A percentile compares a stretch with the other conserved stretches of the same genome.
phyloP scores from a whole-genome alignment of 1,140 invertebrate species.

The Mactra quadrangularis region DNA sequence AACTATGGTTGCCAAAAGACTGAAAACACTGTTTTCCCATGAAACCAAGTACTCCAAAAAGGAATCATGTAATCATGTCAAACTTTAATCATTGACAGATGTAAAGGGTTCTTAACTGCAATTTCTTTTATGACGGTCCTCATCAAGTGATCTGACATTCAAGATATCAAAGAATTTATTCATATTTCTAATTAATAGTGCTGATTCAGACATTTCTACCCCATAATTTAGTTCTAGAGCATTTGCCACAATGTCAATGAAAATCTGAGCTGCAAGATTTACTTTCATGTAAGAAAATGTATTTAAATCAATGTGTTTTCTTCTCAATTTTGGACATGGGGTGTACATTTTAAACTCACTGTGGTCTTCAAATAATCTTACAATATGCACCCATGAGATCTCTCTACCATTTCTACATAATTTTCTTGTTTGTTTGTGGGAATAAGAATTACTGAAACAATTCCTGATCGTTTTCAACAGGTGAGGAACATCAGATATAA shows the following conservation, averaged over 20 bases:
- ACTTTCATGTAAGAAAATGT: constrained; percentile 32
- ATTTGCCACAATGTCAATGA: constrained; percentile 48
- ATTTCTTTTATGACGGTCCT: constrained; percentile 52
- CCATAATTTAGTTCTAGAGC: constrained; percentile 36
- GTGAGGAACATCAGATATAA: too few relatives aligned
- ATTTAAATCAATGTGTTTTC: constrained; percentile 16
- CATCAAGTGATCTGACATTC: constrained; percentile 61
- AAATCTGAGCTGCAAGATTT: constrained; percentile 56
- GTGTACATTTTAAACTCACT: constrained; percentile 31
- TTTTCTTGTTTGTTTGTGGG: too few relatives aligned
- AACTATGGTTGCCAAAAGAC: too few relatives aligned
- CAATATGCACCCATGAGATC: too few relatives aligned
- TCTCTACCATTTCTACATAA: too few relatives aligned
- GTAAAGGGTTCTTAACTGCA: constrained; percentile 30
- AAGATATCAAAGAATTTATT: constrained; percentile 70
- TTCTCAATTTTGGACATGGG: constrained; percentile 24
- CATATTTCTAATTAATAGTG: constrained; percentile 62
- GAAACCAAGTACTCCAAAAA: background rate
- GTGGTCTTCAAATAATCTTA: too few relatives aligned
- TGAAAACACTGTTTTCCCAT: constrained; percentile 2
- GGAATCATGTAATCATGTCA: background rate
- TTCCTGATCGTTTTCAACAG: too few relatives aligned
- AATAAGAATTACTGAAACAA: too few relatives aligned
- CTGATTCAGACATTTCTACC: constrained; percentile 39
- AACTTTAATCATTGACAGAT: background rate